These are phyloP conservation scores for Chiridota heheva DNA, from an alignment of 35 echinoderm and acorn worm genomes.

Conservation along the genomic window DNA sequence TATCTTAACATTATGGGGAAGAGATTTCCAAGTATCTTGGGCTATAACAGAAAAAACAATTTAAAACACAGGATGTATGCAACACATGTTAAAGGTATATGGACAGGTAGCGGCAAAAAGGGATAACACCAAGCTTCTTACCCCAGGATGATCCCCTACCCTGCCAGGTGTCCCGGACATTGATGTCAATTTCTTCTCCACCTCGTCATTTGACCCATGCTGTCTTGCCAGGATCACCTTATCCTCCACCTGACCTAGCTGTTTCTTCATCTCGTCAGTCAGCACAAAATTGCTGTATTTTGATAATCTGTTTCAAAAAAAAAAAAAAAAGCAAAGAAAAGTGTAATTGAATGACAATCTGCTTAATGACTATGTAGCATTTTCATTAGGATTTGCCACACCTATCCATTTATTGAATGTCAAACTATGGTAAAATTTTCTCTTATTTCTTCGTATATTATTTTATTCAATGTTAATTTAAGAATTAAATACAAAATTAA, in stretches of 20 bases:
- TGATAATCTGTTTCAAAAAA: slow-evolving; percentile 58
- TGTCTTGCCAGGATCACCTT: slow-evolving; percentile 81
- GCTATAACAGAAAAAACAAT: too few species aligned
- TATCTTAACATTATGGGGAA: too few species aligned
- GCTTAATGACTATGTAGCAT: too few species aligned
- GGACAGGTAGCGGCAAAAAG: too few species aligned
- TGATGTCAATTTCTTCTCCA: slow-evolving; percentile 68
- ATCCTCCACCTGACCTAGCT: slow-evolving; percentile 70
- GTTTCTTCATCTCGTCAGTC: slow-evolving; percentile 58
- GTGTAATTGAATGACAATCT: too few species aligned
- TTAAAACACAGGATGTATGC: too few species aligned
- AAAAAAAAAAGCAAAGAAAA: not conserved
- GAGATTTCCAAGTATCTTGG: too few species aligned
- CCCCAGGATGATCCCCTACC: too few species aligned
- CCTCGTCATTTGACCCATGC: slow-evolving; percentile 73
- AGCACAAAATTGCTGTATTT: slow-evolving; percentile 80
- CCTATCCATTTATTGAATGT: not conserved
- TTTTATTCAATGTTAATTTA: not conserved
- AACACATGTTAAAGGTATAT: too few species aligned
- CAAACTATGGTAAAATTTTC: not conserved
- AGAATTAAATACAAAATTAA: not conserved
- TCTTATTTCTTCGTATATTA: not conserved
- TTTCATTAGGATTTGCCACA: too few species aligned
- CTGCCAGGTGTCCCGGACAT: slow-evolving; percentile 58
- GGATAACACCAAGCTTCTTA: too few species aligned